Evolutionary conservation across 2,888 invertebrate species (phyloP).

Genomic region (Dicranocentrus wangi): DNA sequence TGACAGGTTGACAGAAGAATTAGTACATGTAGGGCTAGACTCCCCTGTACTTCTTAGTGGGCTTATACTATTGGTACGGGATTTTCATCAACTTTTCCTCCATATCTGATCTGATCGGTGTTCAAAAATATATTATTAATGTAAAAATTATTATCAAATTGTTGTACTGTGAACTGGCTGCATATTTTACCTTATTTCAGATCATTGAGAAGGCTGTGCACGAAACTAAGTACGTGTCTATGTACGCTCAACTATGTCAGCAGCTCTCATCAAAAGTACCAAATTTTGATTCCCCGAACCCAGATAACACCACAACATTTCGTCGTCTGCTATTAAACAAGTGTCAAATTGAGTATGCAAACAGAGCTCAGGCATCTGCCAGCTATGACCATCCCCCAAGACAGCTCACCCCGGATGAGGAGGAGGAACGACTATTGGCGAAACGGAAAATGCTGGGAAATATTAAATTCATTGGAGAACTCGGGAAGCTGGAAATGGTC

Average conservation of each 20-base stretch:
- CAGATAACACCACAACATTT: constrained; percentile 84
- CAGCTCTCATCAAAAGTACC: constrained; percentile 97
- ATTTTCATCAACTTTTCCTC: too few relatives aligned
- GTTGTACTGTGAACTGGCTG: too few relatives aligned
- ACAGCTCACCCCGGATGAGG: constrained; percentile 84
- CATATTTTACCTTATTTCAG: too few relatives aligned
- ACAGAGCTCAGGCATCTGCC: constrained; percentile 83
- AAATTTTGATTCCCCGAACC: constrained; percentile 87
- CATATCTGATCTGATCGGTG: too few relatives aligned
- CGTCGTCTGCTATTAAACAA: constrained; percentile 92
- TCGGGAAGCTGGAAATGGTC: constrained; percentile 96
- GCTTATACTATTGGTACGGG: constrained; percentile 86
- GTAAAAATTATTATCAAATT: too few relatives aligned
- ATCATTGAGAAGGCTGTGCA: constrained; percentile 99
- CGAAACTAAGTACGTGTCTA: constrained; percentile 99
- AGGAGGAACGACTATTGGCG: constrained; percentile 91
- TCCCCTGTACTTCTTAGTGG: constrained; percentile 95
- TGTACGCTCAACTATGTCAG: constrained; percentile 99
- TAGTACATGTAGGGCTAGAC: constrained; percentile 95
- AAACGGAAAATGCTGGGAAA: constrained; percentile 99
- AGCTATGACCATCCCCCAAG: constrained; percentile 81
- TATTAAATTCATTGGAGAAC: constrained; percentile 98
- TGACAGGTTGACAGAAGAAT: constrained; percentile 97
- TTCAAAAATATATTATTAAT: too few relatives aligned
- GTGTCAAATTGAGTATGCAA: constrained; percentile 96